Evolutionary conservation across 1,140 invertebrate species (phyloP).

Genomic region (Atta texana): DNA sequence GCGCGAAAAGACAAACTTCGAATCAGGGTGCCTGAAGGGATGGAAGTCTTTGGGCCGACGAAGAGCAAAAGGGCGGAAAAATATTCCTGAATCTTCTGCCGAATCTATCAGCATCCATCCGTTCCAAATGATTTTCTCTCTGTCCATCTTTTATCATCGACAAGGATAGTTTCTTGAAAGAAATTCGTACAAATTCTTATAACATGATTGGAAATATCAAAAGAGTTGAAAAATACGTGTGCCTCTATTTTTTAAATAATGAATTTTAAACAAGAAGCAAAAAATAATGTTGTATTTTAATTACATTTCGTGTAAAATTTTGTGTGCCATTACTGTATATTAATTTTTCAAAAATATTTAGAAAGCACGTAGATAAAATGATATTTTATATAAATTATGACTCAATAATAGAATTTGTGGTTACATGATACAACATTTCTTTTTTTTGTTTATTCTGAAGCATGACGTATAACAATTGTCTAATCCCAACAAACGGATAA

Average conservation of each 20-base stretch:
- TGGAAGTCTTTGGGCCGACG: slow-evolving; percentile 56
- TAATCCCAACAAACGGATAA: too few species aligned
- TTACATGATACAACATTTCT: not conserved
- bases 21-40: slow-evolving; percentile 56
- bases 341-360: not conserved
- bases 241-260: not conserved
- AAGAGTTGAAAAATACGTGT: not conserved
- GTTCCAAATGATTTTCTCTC: slow-evolving; percentile 30
- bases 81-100: slow-evolving; percentile 36
- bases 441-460: not conserved
- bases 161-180: slow-evolving; percentile 4
- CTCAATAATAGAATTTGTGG: not conserved
- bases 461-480: not conserved
- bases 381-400: not conserved
- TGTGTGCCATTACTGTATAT: not conserved
- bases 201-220: not conserved
- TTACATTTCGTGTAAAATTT: not conserved
- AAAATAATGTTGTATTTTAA: not conserved
- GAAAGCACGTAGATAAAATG: not conserved
- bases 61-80: slow-evolving; percentile 56
- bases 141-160: not conserved
- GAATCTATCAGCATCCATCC: slow-evolving; percentile 1
- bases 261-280: not conserved
- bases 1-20: slow-evolving; percentile 68
- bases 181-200: slow-evolving; percentile 1